These are phyloP conservation scores for Grantiella picta DNA, from an alignment of 2,113 vertebrate species.

Conservation along the genomic window DNA sequence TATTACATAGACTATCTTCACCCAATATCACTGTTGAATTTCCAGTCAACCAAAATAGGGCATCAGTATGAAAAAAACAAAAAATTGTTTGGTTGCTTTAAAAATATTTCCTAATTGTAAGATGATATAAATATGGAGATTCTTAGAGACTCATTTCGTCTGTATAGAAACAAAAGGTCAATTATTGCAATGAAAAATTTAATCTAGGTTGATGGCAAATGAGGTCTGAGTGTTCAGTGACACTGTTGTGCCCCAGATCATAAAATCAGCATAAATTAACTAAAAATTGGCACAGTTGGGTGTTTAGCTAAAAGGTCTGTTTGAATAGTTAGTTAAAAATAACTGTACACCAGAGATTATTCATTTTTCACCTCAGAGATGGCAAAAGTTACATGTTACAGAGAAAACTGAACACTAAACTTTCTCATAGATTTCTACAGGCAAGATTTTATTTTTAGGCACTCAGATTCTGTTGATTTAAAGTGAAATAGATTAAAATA, in stretches of 20 bases:
- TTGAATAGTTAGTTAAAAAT: background rate
- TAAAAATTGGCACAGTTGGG: background rate
- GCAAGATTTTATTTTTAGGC: background rate
- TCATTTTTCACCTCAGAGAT: background rate
- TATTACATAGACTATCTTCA: background rate
- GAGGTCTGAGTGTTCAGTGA: background rate
- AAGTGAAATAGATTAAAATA: background rate
- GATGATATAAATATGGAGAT: background rate
- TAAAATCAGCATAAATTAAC: conserved; percentile 1
- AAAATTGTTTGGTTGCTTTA: background rate
- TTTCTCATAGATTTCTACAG: background rate
- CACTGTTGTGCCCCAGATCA: background rate
- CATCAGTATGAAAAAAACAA: background rate
- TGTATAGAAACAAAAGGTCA: background rate
- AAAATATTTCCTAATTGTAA: background rate
- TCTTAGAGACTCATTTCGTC: background rate
- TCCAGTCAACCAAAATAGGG: background rate
- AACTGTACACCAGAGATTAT: background rate
- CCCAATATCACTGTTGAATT: background rate
- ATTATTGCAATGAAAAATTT: background rate
- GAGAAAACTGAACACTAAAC: background rate
- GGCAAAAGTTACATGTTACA: background rate
- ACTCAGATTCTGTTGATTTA: background rate
- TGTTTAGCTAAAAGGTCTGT: background rate
- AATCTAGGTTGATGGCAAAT: background rate